Conservation (phyloP, 2,113 vertebrate genomes). For the Onychostruthus taczanowskii region DNA sequence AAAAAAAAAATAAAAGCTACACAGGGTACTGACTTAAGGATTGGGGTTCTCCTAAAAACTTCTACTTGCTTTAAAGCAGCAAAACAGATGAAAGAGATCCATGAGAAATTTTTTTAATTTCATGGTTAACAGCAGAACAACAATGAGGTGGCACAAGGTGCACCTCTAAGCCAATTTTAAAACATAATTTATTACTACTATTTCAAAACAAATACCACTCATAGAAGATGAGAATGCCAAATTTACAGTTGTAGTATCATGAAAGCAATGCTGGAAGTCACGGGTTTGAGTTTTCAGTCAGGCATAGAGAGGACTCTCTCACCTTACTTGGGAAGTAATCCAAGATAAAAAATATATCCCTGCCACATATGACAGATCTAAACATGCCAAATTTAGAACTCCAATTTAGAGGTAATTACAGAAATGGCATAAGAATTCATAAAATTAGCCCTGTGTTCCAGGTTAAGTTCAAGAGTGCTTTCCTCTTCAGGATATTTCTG, state of each 20-base stretch:
- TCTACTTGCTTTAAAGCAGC: background rate
- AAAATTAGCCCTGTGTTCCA: background rate
- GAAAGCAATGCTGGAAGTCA: background rate
- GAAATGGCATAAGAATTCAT: background rate
- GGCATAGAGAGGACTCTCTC: background rate
- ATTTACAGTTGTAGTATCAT: background rate
- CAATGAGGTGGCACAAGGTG: background rate
- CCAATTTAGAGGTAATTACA: background rate
- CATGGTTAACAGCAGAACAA: background rate
- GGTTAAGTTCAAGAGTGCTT: background rate
- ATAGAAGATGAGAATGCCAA: background rate
- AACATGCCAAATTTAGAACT: background rate
- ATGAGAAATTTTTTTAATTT: background rate
- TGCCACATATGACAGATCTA: background rate
- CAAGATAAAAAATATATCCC: background rate
- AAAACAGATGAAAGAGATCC: background rate
- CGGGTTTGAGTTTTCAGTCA: accelerated
- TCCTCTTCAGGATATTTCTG: background rate
- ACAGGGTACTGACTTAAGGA: background rate
- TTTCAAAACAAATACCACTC: background rate
- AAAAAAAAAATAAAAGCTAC: background rate
- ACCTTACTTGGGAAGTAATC: background rate
- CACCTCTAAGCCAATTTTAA: background rate
- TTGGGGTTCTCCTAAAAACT: background rate
- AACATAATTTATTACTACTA: background rate